Conservation (phyloP, 2,888 invertebrate species). For the Pinctada fucata region DNA sequence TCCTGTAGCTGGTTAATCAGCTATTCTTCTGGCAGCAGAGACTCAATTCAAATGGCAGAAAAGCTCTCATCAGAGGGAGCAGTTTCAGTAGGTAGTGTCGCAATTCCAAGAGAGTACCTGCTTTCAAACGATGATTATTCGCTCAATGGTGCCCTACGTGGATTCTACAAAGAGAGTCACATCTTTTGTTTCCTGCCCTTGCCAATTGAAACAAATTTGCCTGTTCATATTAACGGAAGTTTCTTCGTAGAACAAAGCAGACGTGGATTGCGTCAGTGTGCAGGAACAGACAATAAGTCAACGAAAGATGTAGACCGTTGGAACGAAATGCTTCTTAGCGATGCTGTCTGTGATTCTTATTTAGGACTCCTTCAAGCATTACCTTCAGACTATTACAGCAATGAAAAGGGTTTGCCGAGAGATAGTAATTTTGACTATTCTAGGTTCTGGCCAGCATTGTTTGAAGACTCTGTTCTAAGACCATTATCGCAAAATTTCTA, state of each 20-base stretch:
- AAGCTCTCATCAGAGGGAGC: constrained; percentile 28
- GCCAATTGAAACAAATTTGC: constrained; percentile 61
- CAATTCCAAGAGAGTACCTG: constrained; percentile 33
- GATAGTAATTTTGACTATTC: neutral
- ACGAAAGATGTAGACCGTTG: neutral
- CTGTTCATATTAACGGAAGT: constrained; percentile 69
- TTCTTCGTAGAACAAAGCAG: constrained; percentile 68
- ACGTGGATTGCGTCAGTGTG: constrained; percentile 50
- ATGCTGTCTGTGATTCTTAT: neutral
- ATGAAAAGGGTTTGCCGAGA: no score
- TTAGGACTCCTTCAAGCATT: neutral
- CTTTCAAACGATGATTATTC: constrained; percentile 14
- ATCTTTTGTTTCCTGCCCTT: constrained; percentile 73
- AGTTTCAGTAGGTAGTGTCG: constrained; percentile 62
- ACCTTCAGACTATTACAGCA: neutral
- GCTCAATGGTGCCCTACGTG: constrained; percentile 24
- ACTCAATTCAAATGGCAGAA: neutral
- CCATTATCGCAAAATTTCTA: neutral
- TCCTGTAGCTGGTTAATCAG: neutral
- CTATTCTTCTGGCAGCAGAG: neutral
- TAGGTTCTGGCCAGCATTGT: neutral
- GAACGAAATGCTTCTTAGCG: neutral
- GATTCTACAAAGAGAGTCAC: constrained; percentile 53
- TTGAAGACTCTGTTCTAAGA: neutral
- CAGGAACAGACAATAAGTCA: constrained; percentile 34